These are phyloP conservation scores for Ammodytes marinus DNA, from an alignment of 2,113 vertebrate genomes.

Conservation along the genomic window DNA sequence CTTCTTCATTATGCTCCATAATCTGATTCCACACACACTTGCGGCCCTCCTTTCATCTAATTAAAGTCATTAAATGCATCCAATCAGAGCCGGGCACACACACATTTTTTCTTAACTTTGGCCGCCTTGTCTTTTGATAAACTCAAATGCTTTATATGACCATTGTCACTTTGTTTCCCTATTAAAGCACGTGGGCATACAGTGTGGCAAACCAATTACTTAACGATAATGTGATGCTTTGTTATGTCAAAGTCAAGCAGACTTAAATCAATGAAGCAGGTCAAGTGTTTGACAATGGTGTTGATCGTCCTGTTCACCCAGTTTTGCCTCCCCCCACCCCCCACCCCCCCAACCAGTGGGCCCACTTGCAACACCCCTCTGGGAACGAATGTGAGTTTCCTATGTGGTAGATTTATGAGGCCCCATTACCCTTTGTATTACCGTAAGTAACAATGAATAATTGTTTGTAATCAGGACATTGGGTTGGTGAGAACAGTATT, in stretches of 20 bases:
- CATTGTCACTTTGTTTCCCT: constrained; percentile 8
- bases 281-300: constrained; percentile 48
- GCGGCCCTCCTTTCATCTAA: constrained; percentile 34
- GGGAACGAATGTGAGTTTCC: constrained; percentile 39
- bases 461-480: constrained; percentile 84
- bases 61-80: constrained; percentile 34
- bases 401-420: constrained; percentile 76
- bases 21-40: constrained; percentile 42
- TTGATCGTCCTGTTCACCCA: constrained; percentile 27
- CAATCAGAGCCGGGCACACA: constrained; percentile 13
- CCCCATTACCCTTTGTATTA: constrained; percentile 84
- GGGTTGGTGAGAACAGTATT: constrained; percentile 80
- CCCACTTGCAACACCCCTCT: constrained; percentile 35
- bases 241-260: not conserved
- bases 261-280: constrained; percentile 35
- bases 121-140: constrained; percentile 12
- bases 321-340: not conserved
- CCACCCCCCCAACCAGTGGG: not conserved
- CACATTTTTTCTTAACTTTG: not conserved
- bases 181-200: not conserved
- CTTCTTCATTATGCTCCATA: constrained; percentile 52
- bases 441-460: constrained; percentile 85
- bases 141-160: constrained; percentile 21
- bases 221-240: constrained; percentile 33
- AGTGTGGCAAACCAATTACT: constrained; percentile 2